Evolutionary conservation across 2,888 invertebrate species (phyloP).

Genomic region (Synergus umbraculus): DNA sequence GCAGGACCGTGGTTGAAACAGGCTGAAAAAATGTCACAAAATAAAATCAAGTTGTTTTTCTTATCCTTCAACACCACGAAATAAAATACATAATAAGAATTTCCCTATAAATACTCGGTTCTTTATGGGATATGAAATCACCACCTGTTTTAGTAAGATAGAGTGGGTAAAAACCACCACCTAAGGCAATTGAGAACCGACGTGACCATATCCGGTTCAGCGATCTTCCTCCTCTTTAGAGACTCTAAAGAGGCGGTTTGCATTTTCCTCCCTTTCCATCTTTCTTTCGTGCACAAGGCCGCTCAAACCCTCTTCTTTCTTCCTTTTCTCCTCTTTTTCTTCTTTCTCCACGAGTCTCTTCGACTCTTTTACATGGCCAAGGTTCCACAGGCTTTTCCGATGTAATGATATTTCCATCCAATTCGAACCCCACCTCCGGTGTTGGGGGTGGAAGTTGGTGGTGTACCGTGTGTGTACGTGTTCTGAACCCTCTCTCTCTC

Average conservation of each 20-base stretch:
- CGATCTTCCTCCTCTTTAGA: slow-evolving; percentile 35
- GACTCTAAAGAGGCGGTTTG: slow-evolving; percentile 25
- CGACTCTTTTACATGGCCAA: slow-evolving; percentile 56
- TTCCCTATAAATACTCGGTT: not conserved
- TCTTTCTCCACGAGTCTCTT: slow-evolving; percentile 27
- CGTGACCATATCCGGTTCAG: slow-evolving; percentile 24
- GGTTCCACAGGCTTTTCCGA: slow-evolving; percentile 68
- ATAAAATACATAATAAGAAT: not conserved
- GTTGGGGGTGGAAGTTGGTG: slow-evolving; percentile 29
- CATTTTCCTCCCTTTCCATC: slow-evolving; percentile 14
- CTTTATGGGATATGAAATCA: slow-evolving; percentile 32
- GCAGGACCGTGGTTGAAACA: too few species aligned
- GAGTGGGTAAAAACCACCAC: slow-evolving; percentile 24
- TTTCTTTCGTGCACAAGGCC: not conserved
- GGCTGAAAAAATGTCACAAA: not conserved
- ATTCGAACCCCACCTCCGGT: slow-evolving; percentile 63
- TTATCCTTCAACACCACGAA: not conserved
- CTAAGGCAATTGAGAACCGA: slow-evolving; percentile 31
- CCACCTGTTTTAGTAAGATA: slow-evolving; percentile 14
- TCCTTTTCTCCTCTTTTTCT: not conserved
- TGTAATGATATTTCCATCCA: slow-evolving; percentile 75
- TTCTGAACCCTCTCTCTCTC: slow-evolving; percentile 52
- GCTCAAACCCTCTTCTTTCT: slow-evolving; percentile 12
- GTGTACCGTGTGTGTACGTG: slow-evolving; percentile 44
- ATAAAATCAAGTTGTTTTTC: not conserved